phyloP scores from a whole-genome alignment of 2,888 invertebrate genomes.

The Mactromeris polynyma region DNA sequence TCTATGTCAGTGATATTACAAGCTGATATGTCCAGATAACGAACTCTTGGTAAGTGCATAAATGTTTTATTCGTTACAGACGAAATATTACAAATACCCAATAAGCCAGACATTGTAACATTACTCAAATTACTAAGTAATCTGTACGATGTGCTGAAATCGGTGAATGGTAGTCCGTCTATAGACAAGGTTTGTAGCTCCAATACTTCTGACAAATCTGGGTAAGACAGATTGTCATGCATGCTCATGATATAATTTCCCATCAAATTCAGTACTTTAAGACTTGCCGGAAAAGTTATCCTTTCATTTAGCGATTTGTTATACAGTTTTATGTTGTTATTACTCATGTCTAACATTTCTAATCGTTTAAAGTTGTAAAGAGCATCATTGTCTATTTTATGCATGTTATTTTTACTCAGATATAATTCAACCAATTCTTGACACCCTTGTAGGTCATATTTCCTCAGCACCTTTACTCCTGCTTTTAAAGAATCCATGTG shows the following conservation, averaged over 20 bases:
- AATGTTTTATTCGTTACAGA: neutral
- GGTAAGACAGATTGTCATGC: neutral
- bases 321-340: neutral
- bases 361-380: too few relatives aligned
- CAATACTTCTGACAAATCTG: neutral
- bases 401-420: too few relatives aligned
- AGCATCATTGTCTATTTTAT: too few relatives aligned
- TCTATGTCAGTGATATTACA: slow-evolving; percentile 41
- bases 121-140: neutral
- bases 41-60: neutral
- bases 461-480: too few relatives aligned
- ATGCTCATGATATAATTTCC: neutral
- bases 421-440: too few relatives aligned
- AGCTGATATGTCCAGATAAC: too few relatives aligned
- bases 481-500: too few relatives aligned
- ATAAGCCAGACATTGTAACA: neutral
- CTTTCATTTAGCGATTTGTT: neutral
- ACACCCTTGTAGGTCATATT: too few relatives aligned
- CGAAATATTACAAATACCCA: neutral
- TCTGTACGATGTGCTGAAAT: neutral
- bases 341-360: neutral
- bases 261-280: neutral
- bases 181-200: neutral
- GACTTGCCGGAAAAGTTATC: neutral
- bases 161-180: neutral